Percentiles rank a stretch among this genome's conserved stretches.
Evolutionary conservation across 2,113 vertebrate species (phyloP).

Genomic region (Neoarius graeffei): DNA sequence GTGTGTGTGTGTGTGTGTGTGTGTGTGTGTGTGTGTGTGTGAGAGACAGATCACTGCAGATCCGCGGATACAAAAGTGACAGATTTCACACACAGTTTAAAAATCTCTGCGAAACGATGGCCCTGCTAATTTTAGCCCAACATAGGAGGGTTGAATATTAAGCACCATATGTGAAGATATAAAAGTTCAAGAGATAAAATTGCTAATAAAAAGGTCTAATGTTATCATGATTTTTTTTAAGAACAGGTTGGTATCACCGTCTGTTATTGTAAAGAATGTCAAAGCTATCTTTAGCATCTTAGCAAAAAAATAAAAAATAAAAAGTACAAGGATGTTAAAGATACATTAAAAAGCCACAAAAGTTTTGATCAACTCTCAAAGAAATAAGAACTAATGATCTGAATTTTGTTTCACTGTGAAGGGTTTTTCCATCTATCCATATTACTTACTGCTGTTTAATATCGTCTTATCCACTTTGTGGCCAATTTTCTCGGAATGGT

Average conservation of each 20-base stretch:
- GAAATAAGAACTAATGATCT: neutral
- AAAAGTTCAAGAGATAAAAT: neutral
- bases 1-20: no score
- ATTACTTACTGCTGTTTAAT: neutral
- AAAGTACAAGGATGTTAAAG: neutral
- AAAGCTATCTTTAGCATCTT: neutral
- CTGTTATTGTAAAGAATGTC: neutral
- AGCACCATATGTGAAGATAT: neutral
- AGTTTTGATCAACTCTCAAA: neutral
- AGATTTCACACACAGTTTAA: conserved; percentile 25
- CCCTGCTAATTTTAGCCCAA: conserved; percentile 25
- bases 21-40: neutral
- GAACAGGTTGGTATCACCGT: neutral
- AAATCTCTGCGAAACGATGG: neutral
- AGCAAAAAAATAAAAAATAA: neutral
- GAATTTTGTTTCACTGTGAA: neutral
- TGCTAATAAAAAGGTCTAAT: neutral
- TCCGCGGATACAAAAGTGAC: conserved; percentile 5
- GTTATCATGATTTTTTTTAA: neutral
- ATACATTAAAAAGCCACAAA: neutral
- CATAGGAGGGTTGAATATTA: conserved; percentile 11
- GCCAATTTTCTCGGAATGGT: neutral
- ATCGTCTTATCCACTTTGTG: neutral
- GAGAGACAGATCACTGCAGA: neutral
- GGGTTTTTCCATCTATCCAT: neutral